Conservation (phyloP, 2,797 vertebrate genomes). For the Rhodeus uyekii region DNA sequence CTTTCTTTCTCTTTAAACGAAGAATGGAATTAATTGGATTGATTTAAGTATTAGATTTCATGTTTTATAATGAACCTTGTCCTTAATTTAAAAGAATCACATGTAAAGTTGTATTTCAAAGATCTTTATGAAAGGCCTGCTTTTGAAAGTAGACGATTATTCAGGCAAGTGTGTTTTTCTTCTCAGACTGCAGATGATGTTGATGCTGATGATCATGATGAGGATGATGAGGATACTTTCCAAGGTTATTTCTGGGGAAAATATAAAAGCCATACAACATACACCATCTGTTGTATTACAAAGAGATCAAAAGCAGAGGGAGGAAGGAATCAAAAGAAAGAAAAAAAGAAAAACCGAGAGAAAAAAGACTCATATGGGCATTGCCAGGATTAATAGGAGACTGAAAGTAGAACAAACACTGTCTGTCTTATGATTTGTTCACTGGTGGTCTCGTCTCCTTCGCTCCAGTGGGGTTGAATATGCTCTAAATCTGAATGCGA, state of each 20-base stretch:
- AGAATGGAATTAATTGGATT: constrained; percentile 18
- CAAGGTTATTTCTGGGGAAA: constrained; percentile 33
- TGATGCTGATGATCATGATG: constrained; percentile 11
- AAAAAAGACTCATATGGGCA: constrained; percentile 15
- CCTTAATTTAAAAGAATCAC: constrained; percentile 7
- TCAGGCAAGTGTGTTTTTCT: constrained; percentile 17
- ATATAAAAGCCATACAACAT: constrained; percentile 32
- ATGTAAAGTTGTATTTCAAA: constrained; percentile 6
- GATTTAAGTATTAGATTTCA: constrained; percentile 26
- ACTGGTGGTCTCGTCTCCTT: constrained; percentile 1
- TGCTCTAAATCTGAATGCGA: neutral
- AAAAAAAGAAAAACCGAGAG: neutral
- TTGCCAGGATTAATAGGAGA: constrained; percentile 8
- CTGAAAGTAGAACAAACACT: constrained; percentile 28
- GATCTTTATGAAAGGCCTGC: constrained; percentile 12
- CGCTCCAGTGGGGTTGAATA: neutral
- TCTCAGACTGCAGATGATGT: constrained; percentile 2
- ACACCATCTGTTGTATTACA: constrained; percentile 38
- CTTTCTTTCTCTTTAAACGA: neutral
- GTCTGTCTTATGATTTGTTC: constrained; percentile 20
- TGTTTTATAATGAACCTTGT: constrained; percentile 13
- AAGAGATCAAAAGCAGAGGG: constrained; percentile 36
- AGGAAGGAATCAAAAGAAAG: constrained; percentile 29
- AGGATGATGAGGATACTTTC: constrained; percentile 15
- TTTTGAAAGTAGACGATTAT: neutral